Conservation (phyloP, 1,140 invertebrate genomes). For the Wasmannia auropunctata region DNA sequence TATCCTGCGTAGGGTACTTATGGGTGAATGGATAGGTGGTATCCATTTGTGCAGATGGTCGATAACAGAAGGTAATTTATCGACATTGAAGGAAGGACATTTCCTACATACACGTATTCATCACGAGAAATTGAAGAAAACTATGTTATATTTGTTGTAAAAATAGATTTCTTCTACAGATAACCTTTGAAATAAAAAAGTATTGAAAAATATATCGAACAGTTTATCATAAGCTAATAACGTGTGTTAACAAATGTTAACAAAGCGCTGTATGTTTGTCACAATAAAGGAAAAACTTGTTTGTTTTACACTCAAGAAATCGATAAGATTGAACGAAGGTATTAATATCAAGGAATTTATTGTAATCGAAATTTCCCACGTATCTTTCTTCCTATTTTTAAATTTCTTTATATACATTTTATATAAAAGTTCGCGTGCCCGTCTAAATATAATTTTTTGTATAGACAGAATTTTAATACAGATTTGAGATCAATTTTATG, state of each 20-base stretch:
- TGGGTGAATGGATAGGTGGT: constrained; percentile 1
- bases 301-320: neutral
- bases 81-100: neutral
- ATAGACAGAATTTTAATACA: constrained; percentile 3
- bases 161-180: neutral
- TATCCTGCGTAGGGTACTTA: constrained; percentile 18
- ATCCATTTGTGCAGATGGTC: constrained; percentile 5
- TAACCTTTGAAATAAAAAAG: neutral
- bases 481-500: neutral
- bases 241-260: neutral
- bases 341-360: neutral
- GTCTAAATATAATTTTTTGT: neutral
- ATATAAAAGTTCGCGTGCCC: neutral
- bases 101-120: neutral
- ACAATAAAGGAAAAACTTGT: neutral
- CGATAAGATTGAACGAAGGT: neutral
- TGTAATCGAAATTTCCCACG: neutral
- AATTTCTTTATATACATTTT: neutral
- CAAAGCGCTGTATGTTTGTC: neutral
- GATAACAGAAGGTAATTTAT: constrained; percentile 27
- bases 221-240: neutral
- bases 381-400: neutral
- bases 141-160: neutral
- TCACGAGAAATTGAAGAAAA: neutral
- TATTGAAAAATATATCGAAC: neutral